Evolutionary conservation across 2,113 vertebrate species (phyloP), one percentile per base, ranked within the genome.

Genomic region (Smithornis capensis): DNA sequence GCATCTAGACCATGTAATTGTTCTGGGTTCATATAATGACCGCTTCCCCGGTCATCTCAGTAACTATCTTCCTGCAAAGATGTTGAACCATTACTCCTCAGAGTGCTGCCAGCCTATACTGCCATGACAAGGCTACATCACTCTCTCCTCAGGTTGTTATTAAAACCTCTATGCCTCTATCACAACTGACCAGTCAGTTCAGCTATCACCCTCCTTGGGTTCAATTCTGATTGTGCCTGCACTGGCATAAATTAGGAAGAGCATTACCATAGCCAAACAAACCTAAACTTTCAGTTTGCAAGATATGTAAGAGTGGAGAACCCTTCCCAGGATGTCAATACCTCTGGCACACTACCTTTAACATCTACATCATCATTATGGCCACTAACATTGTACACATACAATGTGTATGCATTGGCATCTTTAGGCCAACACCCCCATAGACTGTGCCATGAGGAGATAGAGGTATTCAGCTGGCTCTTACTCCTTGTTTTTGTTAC

Each of bases 351-450:
- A 28, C 18, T 70, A 24, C n/a, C 25, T 89, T n/a, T 47, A 69
- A 78, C 21, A 40, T 35, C 47, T 47, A 8, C 1, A 2, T 23
- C 40, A 21, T 42, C 22, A 7, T 28, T 83, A 38, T 10, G 27
- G 40, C 50, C 62, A 56, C 14, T 64, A 29, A 17, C 28, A 55
- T 63, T 0, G 0, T 53, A 28, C 0, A 0, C 4, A 4, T 22
- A 9, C n/a, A n/a, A n/a, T n/a, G n/a, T 16, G 6, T 21, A 29
- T 21, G 6, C 63, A 49, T 2, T 25, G 59, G 10, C 14, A 19
- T 37, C 52, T 57, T 53, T 12, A 63, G 23, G 33, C 35, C n/a
- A 73, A 33, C 11, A 14, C 7, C 55, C 33, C 29, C 28, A 9
- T 0, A 57, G 16, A 35, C 3, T 29, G 44, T 31, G 40, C 40